A percentile compares a stretch with the other conserved stretches of the same genome.
Evolutionary conservation across 2,797 vertebrate genomes (phyloP).

Genomic region (Threskiornis aethiopicus): DNA sequence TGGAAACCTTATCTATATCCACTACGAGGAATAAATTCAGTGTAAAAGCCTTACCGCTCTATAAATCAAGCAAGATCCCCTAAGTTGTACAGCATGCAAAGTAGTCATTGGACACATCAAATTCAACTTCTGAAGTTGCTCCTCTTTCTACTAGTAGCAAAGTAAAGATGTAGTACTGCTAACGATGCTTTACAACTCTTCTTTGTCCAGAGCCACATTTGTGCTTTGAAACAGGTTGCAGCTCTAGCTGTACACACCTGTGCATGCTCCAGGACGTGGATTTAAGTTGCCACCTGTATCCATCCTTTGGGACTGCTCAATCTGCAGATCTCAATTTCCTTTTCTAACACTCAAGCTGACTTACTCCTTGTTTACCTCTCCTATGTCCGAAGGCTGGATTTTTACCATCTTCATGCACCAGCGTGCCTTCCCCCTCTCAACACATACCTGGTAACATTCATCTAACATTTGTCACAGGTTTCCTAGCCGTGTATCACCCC

Average conservation of each 20-base stretch:
- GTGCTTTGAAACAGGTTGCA: background rate
- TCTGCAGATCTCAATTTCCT: background rate
- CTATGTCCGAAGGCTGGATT: background rate
- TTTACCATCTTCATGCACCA: background rate
- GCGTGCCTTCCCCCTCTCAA: background rate
- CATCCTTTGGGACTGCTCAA: background rate
- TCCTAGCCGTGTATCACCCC: background rate
- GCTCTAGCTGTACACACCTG: background rate
- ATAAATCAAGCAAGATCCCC: background rate
- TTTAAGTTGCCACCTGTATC: background rate
- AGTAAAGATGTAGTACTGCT: background rate
- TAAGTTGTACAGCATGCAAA: background rate
- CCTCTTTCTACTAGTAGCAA: background rate
- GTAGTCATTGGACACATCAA: background rate
- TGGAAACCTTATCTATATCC: background rate
- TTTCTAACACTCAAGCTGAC: background rate
- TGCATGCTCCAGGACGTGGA: fast-evolving
- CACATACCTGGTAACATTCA: fast-evolving
- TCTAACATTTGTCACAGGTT: background rate
- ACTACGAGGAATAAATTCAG: background rate
- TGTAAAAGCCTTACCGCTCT: background rate
- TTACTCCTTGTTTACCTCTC: background rate
- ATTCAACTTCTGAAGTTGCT: background rate
- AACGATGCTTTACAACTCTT: background rate
- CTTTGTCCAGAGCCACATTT: background rate